Evolutionary conservation across 1,140 invertebrate species (phyloP).

Genomic region (Drosophila funebris): DNA sequence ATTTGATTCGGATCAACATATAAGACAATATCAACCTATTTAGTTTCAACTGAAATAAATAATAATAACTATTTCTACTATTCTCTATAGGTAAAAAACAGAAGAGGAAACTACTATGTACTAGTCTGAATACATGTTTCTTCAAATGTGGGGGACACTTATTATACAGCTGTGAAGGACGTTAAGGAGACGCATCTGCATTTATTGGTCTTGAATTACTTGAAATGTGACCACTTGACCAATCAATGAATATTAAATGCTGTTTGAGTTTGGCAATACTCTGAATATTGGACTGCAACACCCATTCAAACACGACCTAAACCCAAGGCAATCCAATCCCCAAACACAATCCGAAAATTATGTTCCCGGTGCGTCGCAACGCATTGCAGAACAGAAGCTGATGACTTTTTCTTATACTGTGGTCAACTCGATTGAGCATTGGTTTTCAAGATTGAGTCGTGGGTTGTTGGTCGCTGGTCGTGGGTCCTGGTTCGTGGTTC

Average conservation of each 20-base stretch:
- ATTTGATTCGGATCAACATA: no score
- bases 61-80: no score
- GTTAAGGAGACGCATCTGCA: not conserved
- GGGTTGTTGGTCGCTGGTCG: no score
- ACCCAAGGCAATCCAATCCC: not conserved
- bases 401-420: not conserved
- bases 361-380: slow-evolving; percentile 31
- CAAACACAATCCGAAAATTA: slow-evolving; percentile 17
- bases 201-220: slow-evolving; percentile 60
- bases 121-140: no score
- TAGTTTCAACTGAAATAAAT: no score
- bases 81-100: no score
- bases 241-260: slow-evolving; percentile 66
- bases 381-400: not conserved
- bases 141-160: not conserved
- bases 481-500: no score
- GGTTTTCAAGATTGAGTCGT: not conserved
- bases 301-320: not conserved
- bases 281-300: not conserved
- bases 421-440: slow-evolving; percentile 1
- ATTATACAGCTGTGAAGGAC: not conserved
- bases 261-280: slow-evolving; percentile 28
- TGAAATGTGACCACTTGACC: slow-evolving; percentile 65
- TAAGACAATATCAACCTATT: no score
- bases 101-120: no score